Base-by-base conservation (phyloP, 2,113 vertebrate species). In the Malurus elegans region DNA sequence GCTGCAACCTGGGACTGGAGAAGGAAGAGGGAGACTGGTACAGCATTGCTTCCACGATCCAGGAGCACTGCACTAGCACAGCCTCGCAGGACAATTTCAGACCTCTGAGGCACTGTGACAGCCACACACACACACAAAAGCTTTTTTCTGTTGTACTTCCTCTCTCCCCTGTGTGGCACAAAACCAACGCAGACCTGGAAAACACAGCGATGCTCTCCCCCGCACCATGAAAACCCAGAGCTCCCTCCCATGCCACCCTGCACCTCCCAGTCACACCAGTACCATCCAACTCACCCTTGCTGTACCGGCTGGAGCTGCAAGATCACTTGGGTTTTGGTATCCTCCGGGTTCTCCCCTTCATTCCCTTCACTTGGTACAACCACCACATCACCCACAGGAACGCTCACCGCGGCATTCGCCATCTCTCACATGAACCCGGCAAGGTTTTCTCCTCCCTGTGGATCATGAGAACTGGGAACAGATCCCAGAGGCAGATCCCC, bases 271-370 rank as follows among this genome's bases (percentile, higher is more conserved):
- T 31, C 50, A 69, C 69, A 69, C 42, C 56, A 31, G 58, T 24
- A 64, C 32, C 32, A 5, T 21, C 51, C 65, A 31, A 97, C 98
- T 97, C 98, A 99, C 99, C 99, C 98, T 62, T 99, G 98, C 42
- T 98, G 97, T 93, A 99, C 98, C 5, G 99, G 98, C 92, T 99
- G 99, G 62, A 99, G 98, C 95, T 99, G 99, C 94, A 99, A 86
- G 93, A 99, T 98, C 95, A 99, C 99, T 97, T 98, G 98, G 79
- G 98, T 99, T 97, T 99, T 99, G 82, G 97, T 98, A 42, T 98
- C 98, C 97, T 99, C 98, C 57, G 98, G 98, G 12, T 97, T 98
- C 86, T 98, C 98, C 61, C 98, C 98, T 87, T 98, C 98, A 57
- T 97, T 98, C 18, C 97, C 98, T 4, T 98, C 98, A 81, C 98